Evolutionary conservation across 2,797 vertebrate species (phyloP), one percentile per base, ranked within the genome.

Genomic region (Gallinago solitaria): DNA sequence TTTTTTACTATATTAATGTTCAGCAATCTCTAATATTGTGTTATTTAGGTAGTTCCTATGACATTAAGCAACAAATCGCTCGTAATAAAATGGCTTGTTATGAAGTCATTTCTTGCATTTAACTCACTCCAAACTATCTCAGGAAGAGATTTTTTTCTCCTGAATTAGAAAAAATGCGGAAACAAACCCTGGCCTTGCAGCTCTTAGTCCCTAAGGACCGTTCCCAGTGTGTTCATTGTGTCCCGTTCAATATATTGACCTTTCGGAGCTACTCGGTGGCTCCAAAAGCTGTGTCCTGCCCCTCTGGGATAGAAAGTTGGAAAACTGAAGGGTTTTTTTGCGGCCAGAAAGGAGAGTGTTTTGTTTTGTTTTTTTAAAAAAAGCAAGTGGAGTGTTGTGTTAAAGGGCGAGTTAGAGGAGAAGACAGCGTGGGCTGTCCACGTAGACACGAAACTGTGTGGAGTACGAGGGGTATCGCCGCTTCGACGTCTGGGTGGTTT

Each of bases 391-490:
- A 23, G 5, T 1, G 4, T 18, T 33, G 47, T 6, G 24, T 50
- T 16, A 7, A 27, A n/a, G 41, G 60, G 27, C 9, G 35, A 18
- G 33, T 57, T 24, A 23, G 43, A 35, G 50, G 64, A 39, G 37
- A 5, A 9, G 27, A 2, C 1, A 1, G 6, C 1, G 2, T 1
- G 17, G 30, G 28, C 33, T 28, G 18, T 10, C 4, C 1, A 0
- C 30, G 2, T 3, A 11, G 59, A 4, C 11, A 3, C 32, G 5
- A 4, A 45, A 19, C 8, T 2, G 0, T 28, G 9, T 5, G 15
- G 37, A 27, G 24, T 6, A 3, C 1, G 32, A 45, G 50, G 75
- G 60, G 17, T 54, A 6, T 12, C 32, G 23, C 27, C 8, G 0
- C 45, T 0, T 15, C 45, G 16, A 5, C n/a, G 3, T 15, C 32